phyloP scores from a whole-genome alignment of 2,888 invertebrate species.

The Rotaria magnacalcarata region DNA sequence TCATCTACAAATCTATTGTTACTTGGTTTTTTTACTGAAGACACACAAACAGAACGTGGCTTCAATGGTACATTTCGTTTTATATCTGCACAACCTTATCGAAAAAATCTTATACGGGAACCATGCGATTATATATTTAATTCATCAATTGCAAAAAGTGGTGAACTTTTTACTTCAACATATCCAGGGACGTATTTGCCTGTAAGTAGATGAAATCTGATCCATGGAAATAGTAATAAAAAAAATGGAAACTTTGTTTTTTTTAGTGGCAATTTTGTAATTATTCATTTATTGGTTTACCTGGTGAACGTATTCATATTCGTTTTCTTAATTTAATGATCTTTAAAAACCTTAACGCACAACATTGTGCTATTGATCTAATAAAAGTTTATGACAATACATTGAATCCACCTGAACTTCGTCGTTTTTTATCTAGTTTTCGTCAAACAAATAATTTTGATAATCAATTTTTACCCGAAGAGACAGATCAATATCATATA shows the following conservation, averaged over 20 bases:
- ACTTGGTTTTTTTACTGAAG: slow-evolving; percentile 18
- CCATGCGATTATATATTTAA: slow-evolving; percentile 29
- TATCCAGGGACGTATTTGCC: slow-evolving; percentile 29
- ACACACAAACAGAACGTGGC: slow-evolving; percentile 7
- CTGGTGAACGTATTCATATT: slow-evolving; percentile 33
- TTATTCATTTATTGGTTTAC: slow-evolving; percentile 38
- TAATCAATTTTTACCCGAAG: neutral
- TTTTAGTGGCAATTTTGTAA: slow-evolving; percentile 26
- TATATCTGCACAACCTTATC: neutral
- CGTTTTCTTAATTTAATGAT: slow-evolving; percentile 23
- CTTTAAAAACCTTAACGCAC: neutral
- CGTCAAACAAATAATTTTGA: neutral
- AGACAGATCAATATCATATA: neutral
- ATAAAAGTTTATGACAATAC: slow-evolving; percentile 24
- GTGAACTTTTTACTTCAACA: slow-evolving; percentile 30
- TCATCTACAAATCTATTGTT: neutral
- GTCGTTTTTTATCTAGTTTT: slow-evolving; percentile 3
- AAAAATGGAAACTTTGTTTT: neutral
- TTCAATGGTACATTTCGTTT: slow-evolving; percentile 37
- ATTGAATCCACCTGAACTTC: slow-evolving; percentile 7
- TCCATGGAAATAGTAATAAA: too few species aligned
- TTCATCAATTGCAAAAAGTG: neutral
- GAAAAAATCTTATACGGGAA: slow-evolving; percentile 9
- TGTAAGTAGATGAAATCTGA: neutral
- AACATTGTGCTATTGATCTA: slow-evolving; percentile 34